phyloP scores from a whole-genome alignment of 2,888 invertebrate genomes.

The Microlaimidae sp. region DNA sequence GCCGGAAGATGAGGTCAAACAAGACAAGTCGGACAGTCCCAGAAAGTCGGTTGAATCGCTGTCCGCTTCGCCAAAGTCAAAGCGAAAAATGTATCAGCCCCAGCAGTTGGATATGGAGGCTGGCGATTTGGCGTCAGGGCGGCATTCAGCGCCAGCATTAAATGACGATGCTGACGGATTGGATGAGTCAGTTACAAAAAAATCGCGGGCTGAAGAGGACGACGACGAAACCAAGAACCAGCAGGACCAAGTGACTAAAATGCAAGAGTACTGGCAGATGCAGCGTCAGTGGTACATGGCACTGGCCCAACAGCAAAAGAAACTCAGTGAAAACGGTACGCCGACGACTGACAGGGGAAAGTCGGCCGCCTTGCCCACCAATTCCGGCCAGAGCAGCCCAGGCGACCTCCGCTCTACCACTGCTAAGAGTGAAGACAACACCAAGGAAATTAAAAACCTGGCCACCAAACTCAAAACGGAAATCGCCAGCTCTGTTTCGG shows the following conservation, averaged over 20 bases:
- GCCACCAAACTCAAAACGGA: slow-evolving; percentile 80
- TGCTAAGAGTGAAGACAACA: slow-evolving; percentile 4
- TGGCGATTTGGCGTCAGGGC: not conserved
- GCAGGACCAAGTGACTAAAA: slow-evolving; percentile 50
- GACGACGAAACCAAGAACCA: slow-evolving; percentile 49
- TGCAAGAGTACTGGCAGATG: slow-evolving; percentile 72
- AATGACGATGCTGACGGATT: not conserved
- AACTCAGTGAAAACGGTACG: slow-evolving; percentile 27
- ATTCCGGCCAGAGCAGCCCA: slow-evolving; percentile 11
- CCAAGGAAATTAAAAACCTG: slow-evolving; percentile 58
- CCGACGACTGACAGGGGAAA: slow-evolving; percentile 9
- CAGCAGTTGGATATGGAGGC: slow-evolving; percentile 52
- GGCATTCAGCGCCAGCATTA: not conserved
- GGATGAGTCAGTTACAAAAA: slow-evolving; percentile 27
- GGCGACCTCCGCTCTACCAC: slow-evolving; percentile 8
- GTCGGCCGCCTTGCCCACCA: not conserved
- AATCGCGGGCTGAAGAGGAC: slow-evolving; percentile 45
- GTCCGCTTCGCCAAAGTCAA: slow-evolving; percentile 42
- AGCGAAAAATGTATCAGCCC: slow-evolving; percentile 82
- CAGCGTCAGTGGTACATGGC: slow-evolving; percentile 80
- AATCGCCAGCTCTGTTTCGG: slow-evolving; percentile 62
- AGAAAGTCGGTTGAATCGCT: not conserved
- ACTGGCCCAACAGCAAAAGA: slow-evolving; percentile 48
- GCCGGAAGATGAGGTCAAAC: slow-evolving; percentile 8
- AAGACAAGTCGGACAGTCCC: too few relatives aligned